These are phyloP conservation scores for Xanthia togata DNA, from an alignment of 2,888 invertebrate genomes.

Conservation along the genomic window DNA sequence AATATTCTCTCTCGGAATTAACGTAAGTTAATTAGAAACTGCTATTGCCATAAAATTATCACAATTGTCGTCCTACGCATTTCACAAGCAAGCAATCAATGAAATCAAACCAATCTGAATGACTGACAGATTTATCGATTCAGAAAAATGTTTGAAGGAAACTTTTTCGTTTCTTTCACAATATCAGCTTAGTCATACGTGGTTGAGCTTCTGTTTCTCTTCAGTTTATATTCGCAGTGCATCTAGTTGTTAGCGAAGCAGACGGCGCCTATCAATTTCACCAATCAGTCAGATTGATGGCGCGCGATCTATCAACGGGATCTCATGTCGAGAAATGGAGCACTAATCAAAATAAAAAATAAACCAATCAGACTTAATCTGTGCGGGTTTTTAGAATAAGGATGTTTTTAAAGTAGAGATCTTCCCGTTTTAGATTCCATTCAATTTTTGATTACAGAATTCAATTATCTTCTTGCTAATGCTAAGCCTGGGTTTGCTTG, in stretches of 20 bases:
- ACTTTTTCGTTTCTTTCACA: not conserved
- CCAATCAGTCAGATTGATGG: constrained; percentile 84
- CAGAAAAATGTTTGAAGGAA: not conserved
- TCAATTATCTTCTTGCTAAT: not conserved
- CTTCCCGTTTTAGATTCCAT: constrained; percentile 3
- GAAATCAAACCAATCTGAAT: constrained; percentile 20
- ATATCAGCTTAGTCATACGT: not conserved
- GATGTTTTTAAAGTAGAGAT: constrained; percentile 4
- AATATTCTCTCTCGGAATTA: not conserved
- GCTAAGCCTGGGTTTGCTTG: not conserved
- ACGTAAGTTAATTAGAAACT: constrained; percentile 7
- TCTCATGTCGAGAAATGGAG: constrained; percentile 71
- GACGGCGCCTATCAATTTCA: constrained; percentile 87
- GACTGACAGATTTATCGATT: constrained; percentile 23
- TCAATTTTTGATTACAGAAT: not conserved
- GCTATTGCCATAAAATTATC: not conserved
- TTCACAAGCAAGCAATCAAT: constrained; percentile 21
- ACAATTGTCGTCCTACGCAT: constrained; percentile 16
- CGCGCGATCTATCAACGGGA: constrained; percentile 76
- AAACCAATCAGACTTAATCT: constrained; percentile 65
- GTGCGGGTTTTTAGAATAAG: constrained; percentile 39
- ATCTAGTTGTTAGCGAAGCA: constrained; percentile 70
- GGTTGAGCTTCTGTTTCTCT: constrained; percentile 40
- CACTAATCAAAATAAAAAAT: constrained; percentile 69
- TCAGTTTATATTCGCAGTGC: constrained; percentile 50